Percentiles rank a stretch among this genome's conserved stretches.
Conservation (phyloP, 2,113 vertebrate species). For the Genyomyrus donnyi region DNA sequence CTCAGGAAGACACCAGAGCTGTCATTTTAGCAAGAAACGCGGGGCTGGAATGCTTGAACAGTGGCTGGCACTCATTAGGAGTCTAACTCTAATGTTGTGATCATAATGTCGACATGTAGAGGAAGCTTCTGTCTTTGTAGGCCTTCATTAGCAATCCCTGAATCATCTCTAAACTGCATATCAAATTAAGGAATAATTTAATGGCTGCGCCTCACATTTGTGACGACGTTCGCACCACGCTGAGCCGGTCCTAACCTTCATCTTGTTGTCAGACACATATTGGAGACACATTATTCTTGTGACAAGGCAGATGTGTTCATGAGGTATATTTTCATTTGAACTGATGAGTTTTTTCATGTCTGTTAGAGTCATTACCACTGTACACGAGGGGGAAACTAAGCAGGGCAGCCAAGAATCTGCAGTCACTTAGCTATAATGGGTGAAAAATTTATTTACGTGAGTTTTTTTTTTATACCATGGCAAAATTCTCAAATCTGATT, state of each 20-base stretch:
- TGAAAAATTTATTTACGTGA: background rate
- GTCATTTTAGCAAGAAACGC: constrained; percentile 17
- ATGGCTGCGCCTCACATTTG: background rate
- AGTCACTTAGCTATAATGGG: background rate
- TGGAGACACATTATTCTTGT: background rate
- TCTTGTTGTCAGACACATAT: background rate
- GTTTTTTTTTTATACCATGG: background rate
- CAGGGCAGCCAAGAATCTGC: background rate
- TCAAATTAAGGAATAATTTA: constrained; percentile 17
- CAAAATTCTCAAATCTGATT: background rate
- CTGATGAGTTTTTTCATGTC: constrained; percentile 2
- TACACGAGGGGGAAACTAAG: background rate
- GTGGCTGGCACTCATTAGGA: constrained; percentile 18
- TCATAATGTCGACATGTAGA: constrained; percentile 12
- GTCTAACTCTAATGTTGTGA: constrained; percentile 17
- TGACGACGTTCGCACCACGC: background rate
- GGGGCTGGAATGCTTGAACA: constrained; percentile 9
- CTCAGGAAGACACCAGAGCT: background rate
- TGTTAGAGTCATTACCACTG: background rate
- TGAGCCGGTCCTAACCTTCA: background rate
- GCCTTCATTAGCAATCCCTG: constrained; percentile 14
- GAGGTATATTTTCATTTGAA: background rate
- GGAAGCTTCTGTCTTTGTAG: background rate
- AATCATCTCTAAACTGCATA: constrained; percentile 15
- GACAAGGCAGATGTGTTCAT: background rate